Evolutionary conservation across 1,140 invertebrate genomes (phyloP).

Genomic region (Sminthurinus signatus): DNA sequence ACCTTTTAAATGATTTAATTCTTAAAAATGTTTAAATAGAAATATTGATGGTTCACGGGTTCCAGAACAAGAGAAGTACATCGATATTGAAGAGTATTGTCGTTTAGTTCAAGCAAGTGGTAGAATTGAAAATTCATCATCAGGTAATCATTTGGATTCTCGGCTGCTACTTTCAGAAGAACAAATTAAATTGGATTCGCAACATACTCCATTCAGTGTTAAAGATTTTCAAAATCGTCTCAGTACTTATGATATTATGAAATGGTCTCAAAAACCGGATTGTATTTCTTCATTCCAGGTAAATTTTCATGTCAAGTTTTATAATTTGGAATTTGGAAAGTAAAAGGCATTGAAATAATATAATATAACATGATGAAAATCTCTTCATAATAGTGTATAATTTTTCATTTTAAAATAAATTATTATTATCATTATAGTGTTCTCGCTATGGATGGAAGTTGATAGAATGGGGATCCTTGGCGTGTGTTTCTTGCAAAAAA

Average conservation of each 20-base stretch:
- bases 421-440: not conserved
- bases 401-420: too few relatives aligned
- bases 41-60: not conserved
- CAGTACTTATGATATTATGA: not conserved
- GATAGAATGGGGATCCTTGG: constrained; percentile 3
- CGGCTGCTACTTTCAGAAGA: not conserved
- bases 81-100: constrained; percentile 8
- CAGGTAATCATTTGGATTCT: not conserved
- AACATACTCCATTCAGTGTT: not conserved
- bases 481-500: constrained; percentile 8
- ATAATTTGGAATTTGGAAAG: too few relatives aligned
- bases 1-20: not conserved
- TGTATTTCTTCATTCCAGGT: constrained; percentile 1
- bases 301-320: too few relatives aligned
- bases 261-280: constrained; percentile 9
- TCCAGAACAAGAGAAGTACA: not conserved
- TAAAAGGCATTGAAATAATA: too few relatives aligned
- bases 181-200: not conserved
- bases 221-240: not conserved
- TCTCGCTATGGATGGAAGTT: constrained; percentile 10
- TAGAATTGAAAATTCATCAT: too few relatives aligned
- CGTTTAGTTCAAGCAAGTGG: not conserved
- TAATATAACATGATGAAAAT: too few relatives aligned
- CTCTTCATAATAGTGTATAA: too few relatives aligned
- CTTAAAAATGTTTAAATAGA: not conserved